Evolutionary conservation across 2,888 invertebrate species (phyloP).

Genomic region (Orchestes rusci): DNA sequence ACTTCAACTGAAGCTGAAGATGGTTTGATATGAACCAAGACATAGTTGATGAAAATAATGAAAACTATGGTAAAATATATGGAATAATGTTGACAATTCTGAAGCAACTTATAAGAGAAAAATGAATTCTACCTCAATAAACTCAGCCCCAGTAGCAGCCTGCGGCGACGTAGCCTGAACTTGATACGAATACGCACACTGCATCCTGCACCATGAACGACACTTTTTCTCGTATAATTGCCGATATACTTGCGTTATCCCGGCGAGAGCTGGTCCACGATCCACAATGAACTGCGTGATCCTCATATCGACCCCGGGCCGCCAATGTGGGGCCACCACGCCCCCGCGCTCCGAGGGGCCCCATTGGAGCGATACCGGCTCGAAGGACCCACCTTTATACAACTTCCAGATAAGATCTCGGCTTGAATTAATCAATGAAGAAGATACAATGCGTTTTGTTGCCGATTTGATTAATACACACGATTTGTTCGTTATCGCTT

Average conservation of each 20-base stretch:
- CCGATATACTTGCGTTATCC: no score
- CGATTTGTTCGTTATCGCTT: slow-evolving; percentile 7
- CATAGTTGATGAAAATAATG: no score
- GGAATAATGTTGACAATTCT: no score
- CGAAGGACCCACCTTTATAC: slow-evolving; percentile 24
- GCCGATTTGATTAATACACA: slow-evolving; percentile 5
- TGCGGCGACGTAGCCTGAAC: slow-evolving; percentile 40
- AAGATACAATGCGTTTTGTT: slow-evolving; percentile 17
- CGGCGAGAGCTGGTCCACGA: no score
- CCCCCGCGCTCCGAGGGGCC: slow-evolving; percentile 24
- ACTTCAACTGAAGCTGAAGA: no score
- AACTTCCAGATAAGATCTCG: slow-evolving; percentile 21
- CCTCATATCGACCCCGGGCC: slow-evolving; percentile 28
- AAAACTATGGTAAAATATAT: no score
- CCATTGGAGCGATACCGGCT: slow-evolving; percentile 27
- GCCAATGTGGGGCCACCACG: slow-evolving; percentile 25
- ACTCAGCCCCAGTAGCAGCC: slow-evolving; percentile 40
- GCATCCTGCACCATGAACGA: slow-evolving; percentile 32
- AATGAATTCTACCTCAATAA: slow-evolving; percentile 42
- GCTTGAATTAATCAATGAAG: slow-evolving; percentile 21
- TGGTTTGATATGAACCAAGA: no score
- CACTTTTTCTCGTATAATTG: slow-evolving; percentile 1
- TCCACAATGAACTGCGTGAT: no score
- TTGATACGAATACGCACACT: slow-evolving; percentile 42
- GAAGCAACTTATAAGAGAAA: no score